These are phyloP conservation scores for Gonioctena quinquepunctata DNA, from an alignment of 1,140 invertebrate species.

Conservation along the genomic window DNA sequence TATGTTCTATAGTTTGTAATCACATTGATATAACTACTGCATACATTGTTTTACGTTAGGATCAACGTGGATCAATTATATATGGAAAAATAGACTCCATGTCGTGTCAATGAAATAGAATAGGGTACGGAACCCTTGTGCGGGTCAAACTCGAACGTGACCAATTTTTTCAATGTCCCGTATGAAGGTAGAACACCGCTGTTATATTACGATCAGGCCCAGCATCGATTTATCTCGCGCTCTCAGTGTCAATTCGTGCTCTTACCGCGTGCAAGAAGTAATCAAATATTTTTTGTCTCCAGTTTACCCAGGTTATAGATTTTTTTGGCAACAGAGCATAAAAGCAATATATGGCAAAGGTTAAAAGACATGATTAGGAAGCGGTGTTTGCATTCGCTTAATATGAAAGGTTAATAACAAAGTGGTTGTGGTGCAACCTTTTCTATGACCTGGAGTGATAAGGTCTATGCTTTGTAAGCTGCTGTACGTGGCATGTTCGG, in stretches of 20 bases:
- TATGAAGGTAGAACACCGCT: no score
- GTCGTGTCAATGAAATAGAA: no score
- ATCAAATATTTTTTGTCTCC: background rate
- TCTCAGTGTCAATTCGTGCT: background rate
- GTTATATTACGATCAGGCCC: no score
- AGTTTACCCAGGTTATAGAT: background rate
- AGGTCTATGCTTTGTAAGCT: conserved; percentile 34
- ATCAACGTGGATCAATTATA: no score
- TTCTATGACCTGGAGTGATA: conserved; percentile 35
- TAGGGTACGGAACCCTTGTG: no score
- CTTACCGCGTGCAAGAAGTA: background rate
- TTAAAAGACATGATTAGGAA: conserved; percentile 38
- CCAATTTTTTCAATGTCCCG: no score
- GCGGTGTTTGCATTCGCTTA: conserved; percentile 18
- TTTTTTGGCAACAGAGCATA: conserved; percentile 7
- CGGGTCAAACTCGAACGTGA: no score
- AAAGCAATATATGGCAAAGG: conserved; percentile 27
- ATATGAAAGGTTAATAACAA: conserved; percentile 41
- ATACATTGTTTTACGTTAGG: no score
- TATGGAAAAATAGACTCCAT: no score
- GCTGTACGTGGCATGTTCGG: conserved; percentile 13
- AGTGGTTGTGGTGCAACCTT: conserved; percentile 37
- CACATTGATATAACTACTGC: no score
- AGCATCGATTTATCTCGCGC: background rate
- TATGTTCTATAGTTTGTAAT: no score